A percentile compares a stretch with the other conserved stretches of the same genome.
These are phyloP conservation scores for Ginglymostoma cirratum DNA, from an alignment of 2,113 vertebrate genomes.

Conservation along the genomic window DNA sequence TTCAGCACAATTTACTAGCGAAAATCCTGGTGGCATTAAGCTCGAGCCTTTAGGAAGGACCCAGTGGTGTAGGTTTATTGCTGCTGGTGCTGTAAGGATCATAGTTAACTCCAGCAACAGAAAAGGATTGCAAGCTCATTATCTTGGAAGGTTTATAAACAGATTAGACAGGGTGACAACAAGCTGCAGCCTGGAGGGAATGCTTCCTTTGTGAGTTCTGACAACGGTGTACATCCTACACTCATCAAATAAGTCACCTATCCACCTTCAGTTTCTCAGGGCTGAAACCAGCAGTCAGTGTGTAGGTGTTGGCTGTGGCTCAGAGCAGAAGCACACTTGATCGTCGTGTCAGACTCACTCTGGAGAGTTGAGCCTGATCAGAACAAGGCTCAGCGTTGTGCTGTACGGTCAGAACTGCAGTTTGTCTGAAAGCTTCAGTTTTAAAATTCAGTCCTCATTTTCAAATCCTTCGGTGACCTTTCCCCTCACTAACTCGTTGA, in stretches of 20 bases:
- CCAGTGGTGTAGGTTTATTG: neutral
- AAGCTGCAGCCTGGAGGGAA: neutral
- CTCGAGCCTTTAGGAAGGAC: neutral
- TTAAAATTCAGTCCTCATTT: no score
- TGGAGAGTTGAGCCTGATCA: no score
- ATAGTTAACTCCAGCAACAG: neutral
- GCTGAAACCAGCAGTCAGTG: neutral
- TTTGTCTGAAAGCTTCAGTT: no score
- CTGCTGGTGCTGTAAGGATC: no score
- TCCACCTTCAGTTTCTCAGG: neutral
- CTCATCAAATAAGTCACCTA: neutral
- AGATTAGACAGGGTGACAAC: neutral
- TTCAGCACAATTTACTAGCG: constrained; percentile 23
- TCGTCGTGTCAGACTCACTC: no score
- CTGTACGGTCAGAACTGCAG: no score
- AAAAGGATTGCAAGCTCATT: neutral
- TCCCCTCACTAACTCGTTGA: no score
- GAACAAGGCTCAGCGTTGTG: no score
- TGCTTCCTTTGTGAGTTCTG: neutral
- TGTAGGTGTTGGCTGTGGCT: neutral
- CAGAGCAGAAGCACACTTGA: no score
- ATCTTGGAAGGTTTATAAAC: neutral
- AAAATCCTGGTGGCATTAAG: neutral
- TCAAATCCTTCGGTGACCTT: no score
- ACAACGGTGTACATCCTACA: neutral